These are phyloP conservation scores for Myiozetetes cayanensis DNA, from an alignment of 2,113 vertebrate genomes.

Conservation along the genomic window DNA sequence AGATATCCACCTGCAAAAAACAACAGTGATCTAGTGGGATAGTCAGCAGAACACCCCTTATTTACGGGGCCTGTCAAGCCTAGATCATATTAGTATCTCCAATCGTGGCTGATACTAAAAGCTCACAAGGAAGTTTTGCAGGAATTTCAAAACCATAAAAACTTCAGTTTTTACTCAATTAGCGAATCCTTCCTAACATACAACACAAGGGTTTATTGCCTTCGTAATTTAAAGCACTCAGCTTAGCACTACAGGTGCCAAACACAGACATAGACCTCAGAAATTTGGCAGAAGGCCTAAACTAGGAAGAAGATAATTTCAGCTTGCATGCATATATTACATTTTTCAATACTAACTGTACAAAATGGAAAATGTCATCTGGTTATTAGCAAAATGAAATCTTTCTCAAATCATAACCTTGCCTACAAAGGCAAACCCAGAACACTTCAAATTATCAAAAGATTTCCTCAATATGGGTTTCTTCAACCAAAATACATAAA, in stretches of 20 bases:
- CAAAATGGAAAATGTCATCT: background rate
- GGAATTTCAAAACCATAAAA: background rate
- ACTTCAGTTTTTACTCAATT: background rate
- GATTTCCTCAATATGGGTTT: background rate
- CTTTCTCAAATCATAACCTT: background rate
- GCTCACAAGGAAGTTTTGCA: background rate
- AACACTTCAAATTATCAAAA: background rate
- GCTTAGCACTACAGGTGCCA: background rate
- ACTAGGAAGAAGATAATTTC: background rate
- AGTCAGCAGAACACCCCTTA: background rate
- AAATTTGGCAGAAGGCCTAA: background rate
- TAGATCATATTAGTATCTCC: background rate
- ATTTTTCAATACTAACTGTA: background rate
- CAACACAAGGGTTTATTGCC: background rate
- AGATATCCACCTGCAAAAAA: slow-evolving; percentile 85
- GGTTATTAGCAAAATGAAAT: background rate
- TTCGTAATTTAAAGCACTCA: background rate
- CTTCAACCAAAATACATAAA: background rate
- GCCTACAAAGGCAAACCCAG: background rate
- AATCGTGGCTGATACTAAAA: background rate
- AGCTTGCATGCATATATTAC: background rate
- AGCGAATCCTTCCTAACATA: background rate
- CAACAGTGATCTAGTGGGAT: background rate
- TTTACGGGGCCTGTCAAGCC: background rate
- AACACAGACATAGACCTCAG: background rate